Conservation (phyloP, 2,113 vertebrate genomes). For the Epinephelus cyanopodus region DNA sequence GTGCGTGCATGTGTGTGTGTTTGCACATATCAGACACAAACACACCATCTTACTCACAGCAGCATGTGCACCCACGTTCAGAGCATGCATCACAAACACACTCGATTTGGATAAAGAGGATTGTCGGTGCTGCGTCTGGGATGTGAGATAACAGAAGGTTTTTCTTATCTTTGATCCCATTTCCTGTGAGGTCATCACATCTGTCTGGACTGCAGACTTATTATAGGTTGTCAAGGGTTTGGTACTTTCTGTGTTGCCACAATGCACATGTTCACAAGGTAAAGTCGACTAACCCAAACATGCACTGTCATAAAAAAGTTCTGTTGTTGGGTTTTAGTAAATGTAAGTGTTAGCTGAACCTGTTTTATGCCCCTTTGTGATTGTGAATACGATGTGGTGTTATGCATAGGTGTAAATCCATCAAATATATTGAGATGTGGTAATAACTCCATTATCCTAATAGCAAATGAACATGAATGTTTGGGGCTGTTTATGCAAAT, state of each 20-base stretch:
- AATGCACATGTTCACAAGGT: background rate
- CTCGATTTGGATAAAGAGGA: conserved; percentile 53
- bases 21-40: background rate
- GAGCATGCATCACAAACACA: conserved; percentile 6
- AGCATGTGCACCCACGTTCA: background rate
- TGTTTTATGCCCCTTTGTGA: background rate
- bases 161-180: conserved; percentile 45
- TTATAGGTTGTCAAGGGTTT: conserved; percentile 2
- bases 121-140: conserved; percentile 30
- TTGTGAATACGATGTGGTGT: background rate
- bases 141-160: conserved; percentile 25
- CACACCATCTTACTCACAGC: background rate
- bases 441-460: background rate
- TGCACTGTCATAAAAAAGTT: background rate
- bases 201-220: conserved; percentile 8
- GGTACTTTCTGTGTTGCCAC: background rate
- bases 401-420: background rate
- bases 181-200: conserved; percentile 57
- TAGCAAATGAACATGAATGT: background rate
- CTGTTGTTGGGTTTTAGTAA: no score
- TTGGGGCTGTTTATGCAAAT: background rate
- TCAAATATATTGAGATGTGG: background rate
- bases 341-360: background rate
- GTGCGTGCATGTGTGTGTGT: background rate
- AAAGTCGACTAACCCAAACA: background rate